Base-by-base conservation (phyloP, 2,888 invertebrate genomes). In the Pheosia tremula region DNA sequence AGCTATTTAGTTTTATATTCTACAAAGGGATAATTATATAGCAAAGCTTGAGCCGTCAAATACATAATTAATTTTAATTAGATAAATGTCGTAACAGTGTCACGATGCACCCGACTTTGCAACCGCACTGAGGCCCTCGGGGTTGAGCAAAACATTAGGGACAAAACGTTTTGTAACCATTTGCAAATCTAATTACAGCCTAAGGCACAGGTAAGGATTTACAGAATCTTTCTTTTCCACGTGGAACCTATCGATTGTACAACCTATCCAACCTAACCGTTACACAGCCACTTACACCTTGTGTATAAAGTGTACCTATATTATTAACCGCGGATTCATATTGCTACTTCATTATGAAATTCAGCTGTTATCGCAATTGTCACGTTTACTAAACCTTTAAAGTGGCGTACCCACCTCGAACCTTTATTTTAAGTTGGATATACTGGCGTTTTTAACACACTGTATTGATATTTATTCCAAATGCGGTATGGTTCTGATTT, bases 31-130 rank as follows among this genome's bases (percentile, higher is more conserved):
- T 38, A 38, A 54, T 38, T 37, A 54, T 38, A 37, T 10, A 38
- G 24, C 41, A 41, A 41, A 56, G 39, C 24, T 41, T 6, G 11
- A 56, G 41, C 13, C 49, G 63, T 63, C 63, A 64, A 54, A 75
- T 75, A 70, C 68, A 59, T 73, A 71, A 81, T 67, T 69, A 68
- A 65, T 77, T 82, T 85, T 85, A 88, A 89, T 88, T 86, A 87
- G 81, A 72, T 63, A 24, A 24, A 82, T 75, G 84, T 74, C 87
- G 89, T 66, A 58, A 61, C 64, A 75, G 79, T 85, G 85, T 88
- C 88, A 88, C 86, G 88, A 87, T 76, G 83, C 75, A 74, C 73
- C 78, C 64, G 80, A 79, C 82, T 71, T 75, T 67, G 66, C 62
- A 74, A 80, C 83, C 80, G 72, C 78, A 77, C 77, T 69, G 69